phyloP scores from a whole-genome alignment of 2,113 vertebrate species.

The Psilopogon haemacephalus region DNA sequence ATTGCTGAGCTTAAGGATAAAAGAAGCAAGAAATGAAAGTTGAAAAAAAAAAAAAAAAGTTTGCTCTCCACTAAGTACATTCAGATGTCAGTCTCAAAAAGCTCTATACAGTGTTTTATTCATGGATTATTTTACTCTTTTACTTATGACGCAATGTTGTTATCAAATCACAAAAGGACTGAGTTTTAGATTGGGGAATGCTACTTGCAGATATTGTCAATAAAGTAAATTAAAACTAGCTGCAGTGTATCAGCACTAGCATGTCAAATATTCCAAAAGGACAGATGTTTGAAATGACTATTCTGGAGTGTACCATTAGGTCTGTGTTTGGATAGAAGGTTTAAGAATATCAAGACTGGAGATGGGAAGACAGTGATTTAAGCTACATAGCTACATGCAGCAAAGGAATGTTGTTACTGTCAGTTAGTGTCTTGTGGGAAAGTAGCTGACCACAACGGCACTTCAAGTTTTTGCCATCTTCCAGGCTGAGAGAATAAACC shows the following conservation, averaged over 20 bases:
- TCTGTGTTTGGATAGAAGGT: slow-evolving; percentile 32
- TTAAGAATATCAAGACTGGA: neutral
- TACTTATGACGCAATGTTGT: slow-evolving; percentile 29
- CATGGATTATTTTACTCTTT: slow-evolving; percentile 48
- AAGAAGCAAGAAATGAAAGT: slow-evolving; percentile 82
- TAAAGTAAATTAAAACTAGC: slow-evolving; percentile 9
- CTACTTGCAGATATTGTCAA: slow-evolving; percentile 15
- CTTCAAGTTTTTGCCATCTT: neutral
- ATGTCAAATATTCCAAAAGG: neutral
- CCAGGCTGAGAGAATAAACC: neutral
- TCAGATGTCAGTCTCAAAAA: slow-evolving; percentile 76
- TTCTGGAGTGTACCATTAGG: neutral
- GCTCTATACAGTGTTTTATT: slow-evolving; percentile 10
- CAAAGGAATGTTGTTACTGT: neutral
- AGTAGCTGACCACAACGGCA: neutral
- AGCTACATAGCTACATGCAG: neutral
- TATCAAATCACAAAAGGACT: slow-evolving; percentile 32
- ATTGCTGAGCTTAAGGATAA: slow-evolving; percentile 85
- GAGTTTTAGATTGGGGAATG: neutral
- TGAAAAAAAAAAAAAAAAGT: slow-evolving; percentile 51
- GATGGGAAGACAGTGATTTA: neutral
- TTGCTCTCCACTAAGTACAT: slow-evolving; percentile 79
- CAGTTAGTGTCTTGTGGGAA: neutral
- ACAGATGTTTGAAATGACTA: neutral
- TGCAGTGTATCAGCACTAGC: neutral